These are phyloP conservation scores for Laothoe populi DNA, from an alignment of 2,888 invertebrate species.

Conservation along the genomic window DNA sequence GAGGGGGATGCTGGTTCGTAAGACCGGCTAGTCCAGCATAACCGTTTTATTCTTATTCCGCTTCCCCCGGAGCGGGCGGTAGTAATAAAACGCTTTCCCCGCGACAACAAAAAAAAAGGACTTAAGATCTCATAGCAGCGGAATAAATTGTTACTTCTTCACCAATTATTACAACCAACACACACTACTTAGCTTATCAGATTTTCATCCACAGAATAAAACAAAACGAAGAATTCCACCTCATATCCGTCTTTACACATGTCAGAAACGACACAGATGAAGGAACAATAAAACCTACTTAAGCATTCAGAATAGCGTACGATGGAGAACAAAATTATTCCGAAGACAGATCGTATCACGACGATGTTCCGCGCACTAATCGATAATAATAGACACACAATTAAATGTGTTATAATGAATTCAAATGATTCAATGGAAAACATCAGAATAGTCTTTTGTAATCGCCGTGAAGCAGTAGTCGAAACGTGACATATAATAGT, in stretches of 20 bases:
- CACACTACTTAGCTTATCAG: background rate
- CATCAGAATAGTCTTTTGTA: constrained; percentile 35
- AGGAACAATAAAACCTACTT: constrained; percentile 21
- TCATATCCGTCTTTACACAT: constrained; percentile 20
- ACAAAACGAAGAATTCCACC: constrained; percentile 3
- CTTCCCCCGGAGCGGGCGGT: too few species aligned
- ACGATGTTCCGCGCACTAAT: constrained; percentile 40
- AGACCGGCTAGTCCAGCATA: too few species aligned
- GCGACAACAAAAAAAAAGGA: too few species aligned
- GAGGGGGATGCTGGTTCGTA: too few species aligned
- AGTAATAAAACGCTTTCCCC: too few species aligned
- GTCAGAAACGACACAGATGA: background rate
- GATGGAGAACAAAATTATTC: constrained; percentile 36
- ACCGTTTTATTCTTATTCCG: too few species aligned
- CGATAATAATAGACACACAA: constrained; percentile 33
- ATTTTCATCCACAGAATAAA: constrained; percentile 14
- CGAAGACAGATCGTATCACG: constrained; percentile 39
- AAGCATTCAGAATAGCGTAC: constrained; percentile 37
- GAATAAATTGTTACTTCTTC: background rate
- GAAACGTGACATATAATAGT: constrained; percentile 6
- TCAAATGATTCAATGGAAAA: constrained; percentile 37
- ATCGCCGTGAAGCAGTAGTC: constrained; percentile 4
- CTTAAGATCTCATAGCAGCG: too few species aligned
- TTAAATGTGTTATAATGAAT: constrained; percentile 33
- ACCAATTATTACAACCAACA: background rate